A percentile compares a stretch with the other conserved stretches of the same genome.
Conservation (phyloP, 2,888 invertebrate species). For the Agonopterix heracliana region DNA sequence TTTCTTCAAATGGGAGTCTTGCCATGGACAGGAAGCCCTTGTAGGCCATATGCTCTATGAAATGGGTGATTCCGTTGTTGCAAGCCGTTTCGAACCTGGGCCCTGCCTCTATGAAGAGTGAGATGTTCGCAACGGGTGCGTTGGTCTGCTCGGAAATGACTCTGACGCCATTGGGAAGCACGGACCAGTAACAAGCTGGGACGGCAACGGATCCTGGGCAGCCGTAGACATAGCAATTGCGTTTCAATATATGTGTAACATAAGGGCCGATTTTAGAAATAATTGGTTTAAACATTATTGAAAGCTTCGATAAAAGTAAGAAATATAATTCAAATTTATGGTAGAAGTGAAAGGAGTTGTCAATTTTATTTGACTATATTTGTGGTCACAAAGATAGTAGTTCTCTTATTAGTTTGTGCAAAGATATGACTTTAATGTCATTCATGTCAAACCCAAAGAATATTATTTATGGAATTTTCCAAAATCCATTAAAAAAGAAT, state of each 20-base stretch:
- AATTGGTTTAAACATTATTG: neutral
- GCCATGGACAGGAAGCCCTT: constrained; percentile 34
- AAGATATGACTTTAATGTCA: too few species aligned
- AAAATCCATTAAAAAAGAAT: too few species aligned
- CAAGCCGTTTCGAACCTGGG: constrained; percentile 41
- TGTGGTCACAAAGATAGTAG: too few species aligned
- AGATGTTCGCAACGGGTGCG: constrained; percentile 25
- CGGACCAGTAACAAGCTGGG: constrained; percentile 6
- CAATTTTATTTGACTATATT: too few species aligned
- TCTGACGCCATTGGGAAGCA: constrained; percentile 42
- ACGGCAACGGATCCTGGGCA: neutral
- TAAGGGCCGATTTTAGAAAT: neutral
- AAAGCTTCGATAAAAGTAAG: neutral
- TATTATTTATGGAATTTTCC: too few species aligned
- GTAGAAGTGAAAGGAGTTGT: too few species aligned
- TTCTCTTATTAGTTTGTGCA: too few species aligned
- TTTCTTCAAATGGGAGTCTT: constrained; percentile 23
- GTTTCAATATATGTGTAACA: neutral
- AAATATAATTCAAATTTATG: neutral
- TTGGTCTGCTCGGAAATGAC: constrained; percentile 38
- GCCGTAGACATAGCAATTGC: neutral
- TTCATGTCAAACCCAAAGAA: too few species aligned
- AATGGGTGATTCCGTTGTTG: constrained; percentile 52
- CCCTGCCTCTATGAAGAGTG: constrained; percentile 44
- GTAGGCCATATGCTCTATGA: constrained; percentile 54